A percentile compares a stretch with the other conserved stretches of the same genome.
phyloP scores from a whole-genome alignment of 1,140 invertebrate genomes.

The Drosophila murphyi region DNA sequence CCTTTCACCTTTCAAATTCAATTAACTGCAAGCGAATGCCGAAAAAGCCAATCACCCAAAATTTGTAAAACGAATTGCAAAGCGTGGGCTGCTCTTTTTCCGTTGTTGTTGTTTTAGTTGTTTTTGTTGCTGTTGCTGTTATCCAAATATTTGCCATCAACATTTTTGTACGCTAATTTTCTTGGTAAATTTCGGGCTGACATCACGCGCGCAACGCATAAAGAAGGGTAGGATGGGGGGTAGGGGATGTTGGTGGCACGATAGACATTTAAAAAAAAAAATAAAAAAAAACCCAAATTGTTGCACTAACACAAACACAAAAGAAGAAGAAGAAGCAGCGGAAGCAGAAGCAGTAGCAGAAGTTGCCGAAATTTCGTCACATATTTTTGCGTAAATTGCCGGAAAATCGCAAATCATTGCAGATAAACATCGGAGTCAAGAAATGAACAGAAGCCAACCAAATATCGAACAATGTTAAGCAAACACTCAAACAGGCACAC shows the following conservation, averaged over 20 bases:
- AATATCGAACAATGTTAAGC: constrained; percentile 82
- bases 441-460: constrained; percentile 75
- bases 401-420: constrained; percentile 82
- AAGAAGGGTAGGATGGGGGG: constrained; percentile 39
- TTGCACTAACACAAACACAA: constrained; percentile 61
- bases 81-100: constrained; percentile 66
- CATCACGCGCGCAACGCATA: constrained; percentile 78
- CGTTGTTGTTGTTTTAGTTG: constrained; percentile 9
- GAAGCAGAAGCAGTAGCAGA: neutral
- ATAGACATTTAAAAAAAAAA: constrained; percentile 76
- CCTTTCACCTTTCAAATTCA: constrained; percentile 83
- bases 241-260: constrained; percentile 6
- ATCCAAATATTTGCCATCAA: constrained; percentile 79
- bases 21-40: constrained; percentile 78
- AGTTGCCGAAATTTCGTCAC: constrained; percentile 73
- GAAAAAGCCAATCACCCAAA: constrained; percentile 72
- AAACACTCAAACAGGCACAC: constrained; percentile 63
- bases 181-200: constrained; percentile 73
- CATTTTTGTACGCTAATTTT: constrained; percentile 81
- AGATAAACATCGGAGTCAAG: constrained; percentile 82
- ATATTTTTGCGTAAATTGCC: constrained; percentile 83
- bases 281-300: constrained; percentile 59
- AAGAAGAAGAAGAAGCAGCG: neutral
- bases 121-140: constrained; percentile 14
- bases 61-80: constrained; percentile 76